Evolutionary conservation across 2,113 vertebrate genomes (phyloP).

Genomic region (Cyrtonyx montezumae): DNA sequence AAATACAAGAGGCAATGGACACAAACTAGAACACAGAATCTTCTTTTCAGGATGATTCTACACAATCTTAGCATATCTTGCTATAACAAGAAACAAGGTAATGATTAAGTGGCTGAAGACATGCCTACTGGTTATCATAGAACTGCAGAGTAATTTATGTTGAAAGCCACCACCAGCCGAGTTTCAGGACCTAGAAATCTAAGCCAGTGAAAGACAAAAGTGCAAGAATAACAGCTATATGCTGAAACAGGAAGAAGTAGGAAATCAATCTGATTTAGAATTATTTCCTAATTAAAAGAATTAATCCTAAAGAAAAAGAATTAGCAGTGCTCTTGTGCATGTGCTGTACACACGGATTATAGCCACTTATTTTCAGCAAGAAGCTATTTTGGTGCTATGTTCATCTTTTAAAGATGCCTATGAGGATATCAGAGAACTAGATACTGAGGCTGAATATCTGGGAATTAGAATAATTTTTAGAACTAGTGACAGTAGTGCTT

Average conservation of each 20-base stretch:
- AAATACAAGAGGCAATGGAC: not conserved
- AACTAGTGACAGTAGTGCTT: not conserved
- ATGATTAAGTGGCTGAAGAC: not conserved
- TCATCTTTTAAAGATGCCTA: not conserved
- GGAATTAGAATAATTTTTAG: not conserved
- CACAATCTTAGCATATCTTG: rapidly evolving
- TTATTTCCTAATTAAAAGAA: not conserved
- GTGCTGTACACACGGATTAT: not conserved
- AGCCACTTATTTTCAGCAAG: not conserved
- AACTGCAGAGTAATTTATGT: not conserved
- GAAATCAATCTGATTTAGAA: not conserved
- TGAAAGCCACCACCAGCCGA: rapidly evolving
- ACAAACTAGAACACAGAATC: not conserved
- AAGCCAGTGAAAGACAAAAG: not conserved
- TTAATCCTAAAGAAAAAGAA: not conserved
- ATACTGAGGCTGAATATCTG: not conserved
- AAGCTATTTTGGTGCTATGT: not conserved
- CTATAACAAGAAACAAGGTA: not conserved
- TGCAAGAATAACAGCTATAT: not conserved
- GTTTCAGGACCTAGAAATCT: not conserved
- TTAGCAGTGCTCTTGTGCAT: not conserved
- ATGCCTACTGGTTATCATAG: not conserved
- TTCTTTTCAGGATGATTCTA: not conserved
- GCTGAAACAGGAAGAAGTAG: not conserved
- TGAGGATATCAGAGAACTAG: not conserved